Conservation (phyloP, 1,140 invertebrate genomes). For the Calliopsis andreniformis region DNA sequence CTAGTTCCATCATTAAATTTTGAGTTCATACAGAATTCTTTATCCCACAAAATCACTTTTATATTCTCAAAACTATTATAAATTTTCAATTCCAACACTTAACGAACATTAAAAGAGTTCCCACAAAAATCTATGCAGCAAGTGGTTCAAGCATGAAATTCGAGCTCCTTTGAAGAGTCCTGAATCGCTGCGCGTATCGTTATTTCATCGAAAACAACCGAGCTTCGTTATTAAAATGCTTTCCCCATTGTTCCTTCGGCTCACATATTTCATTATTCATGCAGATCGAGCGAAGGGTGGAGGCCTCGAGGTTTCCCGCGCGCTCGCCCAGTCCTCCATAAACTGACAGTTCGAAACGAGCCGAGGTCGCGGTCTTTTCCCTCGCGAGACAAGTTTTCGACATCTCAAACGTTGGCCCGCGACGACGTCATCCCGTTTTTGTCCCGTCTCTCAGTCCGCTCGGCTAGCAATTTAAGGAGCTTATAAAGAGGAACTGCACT, state of each 20-base stretch:
- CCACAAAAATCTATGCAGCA: too few species aligned
- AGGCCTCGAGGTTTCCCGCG: background rate
- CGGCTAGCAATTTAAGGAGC: conserved; percentile 57
- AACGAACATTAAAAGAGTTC: too few species aligned
- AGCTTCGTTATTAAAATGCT: conserved; percentile 14
- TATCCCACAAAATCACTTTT: too few species aligned
- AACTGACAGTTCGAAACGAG: background rate
- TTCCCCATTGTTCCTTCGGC: too few species aligned
- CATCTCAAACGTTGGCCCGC: conserved; percentile 42
- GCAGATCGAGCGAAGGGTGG: background rate
- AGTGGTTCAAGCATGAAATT: background rate
- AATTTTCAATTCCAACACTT: too few species aligned
- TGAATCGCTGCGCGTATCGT: background rate
- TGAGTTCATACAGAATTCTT: too few species aligned
- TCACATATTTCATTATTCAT: conserved; percentile 18
- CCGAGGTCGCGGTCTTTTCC: background rate
- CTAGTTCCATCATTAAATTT: too few species aligned
- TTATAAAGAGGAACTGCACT: conserved; percentile 57
- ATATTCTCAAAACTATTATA: too few species aligned
- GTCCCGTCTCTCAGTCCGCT: conserved; percentile 5
- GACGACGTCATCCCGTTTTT: conserved; percentile 19
- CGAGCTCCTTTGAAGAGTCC: background rate
- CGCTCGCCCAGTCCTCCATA: too few species aligned
- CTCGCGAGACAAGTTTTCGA: conserved; percentile 61
- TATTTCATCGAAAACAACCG: background rate